These are phyloP conservation scores for Onychomys arenicola DNA, from an alignment of 2,797 vertebrate genomes.

Conservation along the genomic window DNA sequence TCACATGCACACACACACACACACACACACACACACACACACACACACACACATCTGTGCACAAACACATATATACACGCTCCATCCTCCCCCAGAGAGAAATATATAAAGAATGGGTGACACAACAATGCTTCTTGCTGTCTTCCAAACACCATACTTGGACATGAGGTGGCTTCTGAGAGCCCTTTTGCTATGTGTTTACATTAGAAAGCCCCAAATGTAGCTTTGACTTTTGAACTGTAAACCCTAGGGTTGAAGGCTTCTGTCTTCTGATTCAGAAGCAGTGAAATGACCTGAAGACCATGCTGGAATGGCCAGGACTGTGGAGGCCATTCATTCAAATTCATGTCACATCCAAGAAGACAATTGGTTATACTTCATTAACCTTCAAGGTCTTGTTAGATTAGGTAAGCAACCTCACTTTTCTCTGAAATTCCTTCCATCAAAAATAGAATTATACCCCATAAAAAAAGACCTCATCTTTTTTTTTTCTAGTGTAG, in stretches of 20 bases:
- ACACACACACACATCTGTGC: neutral
- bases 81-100: neutral
- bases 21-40: neutral
- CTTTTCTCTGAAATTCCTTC: neutral
- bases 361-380: neutral
- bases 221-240: neutral
- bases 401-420: neutral
- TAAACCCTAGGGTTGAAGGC: neutral
- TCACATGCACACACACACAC: neutral
- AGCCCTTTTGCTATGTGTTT: neutral
- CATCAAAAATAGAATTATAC: neutral
- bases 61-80: neutral
- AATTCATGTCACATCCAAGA: neutral
- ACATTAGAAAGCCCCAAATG: neutral
- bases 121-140: fast-evolving
- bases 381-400: neutral
- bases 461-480: neutral
- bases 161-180: neutral
- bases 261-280: neutral
- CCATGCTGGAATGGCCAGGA: neutral
- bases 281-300: neutral
- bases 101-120: neutral
- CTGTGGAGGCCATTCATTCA: neutral
- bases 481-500: neutral
- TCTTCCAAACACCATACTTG: neutral